Conservation (phyloP, 2,113 vertebrate species). For the Eudyptes chrysolophus region DNA sequence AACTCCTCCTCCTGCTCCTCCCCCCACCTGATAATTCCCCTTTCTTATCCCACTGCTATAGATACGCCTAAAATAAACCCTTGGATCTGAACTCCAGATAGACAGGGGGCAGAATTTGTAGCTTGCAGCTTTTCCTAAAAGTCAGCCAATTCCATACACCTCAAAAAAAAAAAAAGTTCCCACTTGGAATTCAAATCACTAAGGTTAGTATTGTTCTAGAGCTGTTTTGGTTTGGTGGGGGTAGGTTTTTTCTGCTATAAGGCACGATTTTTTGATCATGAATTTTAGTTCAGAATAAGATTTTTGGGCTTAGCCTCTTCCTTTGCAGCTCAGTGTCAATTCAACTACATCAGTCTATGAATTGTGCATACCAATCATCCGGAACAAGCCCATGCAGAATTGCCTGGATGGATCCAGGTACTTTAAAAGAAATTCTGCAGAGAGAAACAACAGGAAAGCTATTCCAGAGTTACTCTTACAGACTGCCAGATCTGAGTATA, state of each 20-base stretch:
- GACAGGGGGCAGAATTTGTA: not conserved
- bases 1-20: not conserved
- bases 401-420: not conserved
- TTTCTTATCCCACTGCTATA: not conserved
- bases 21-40: not conserved
- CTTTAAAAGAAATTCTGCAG: not conserved
- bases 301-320: not conserved
- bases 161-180: not conserved
- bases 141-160: not conserved
- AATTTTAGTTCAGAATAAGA: not conserved
- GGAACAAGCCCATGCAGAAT: not conserved
- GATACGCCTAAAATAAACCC: not conserved
- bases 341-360: not conserved
- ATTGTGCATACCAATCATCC: not conserved
- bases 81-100: not conserved
- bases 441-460: not conserved
- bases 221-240: not conserved
- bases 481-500: not conserved
- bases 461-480: not conserved
- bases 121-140: not conserved
- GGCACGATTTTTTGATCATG: fast-evolving
- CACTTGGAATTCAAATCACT: not conserved
- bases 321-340: not conserved
- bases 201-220: not conserved
- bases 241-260: not conserved